phyloP scores from a whole-genome alignment of 2,113 vertebrate species.

The Shinisaurus crocodilurus region DNA sequence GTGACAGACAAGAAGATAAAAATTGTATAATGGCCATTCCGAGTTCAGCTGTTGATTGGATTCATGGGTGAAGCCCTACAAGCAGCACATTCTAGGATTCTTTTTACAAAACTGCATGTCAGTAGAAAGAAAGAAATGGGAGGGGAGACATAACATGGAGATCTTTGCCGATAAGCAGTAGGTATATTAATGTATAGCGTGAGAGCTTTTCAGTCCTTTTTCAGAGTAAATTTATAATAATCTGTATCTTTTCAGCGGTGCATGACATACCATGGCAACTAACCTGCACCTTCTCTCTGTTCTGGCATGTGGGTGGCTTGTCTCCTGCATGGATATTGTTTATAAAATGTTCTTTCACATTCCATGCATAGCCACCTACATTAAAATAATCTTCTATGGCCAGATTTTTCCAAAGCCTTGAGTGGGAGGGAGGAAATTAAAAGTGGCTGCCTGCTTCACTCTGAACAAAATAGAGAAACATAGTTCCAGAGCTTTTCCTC shows the following conservation, averaged over 20 bases:
- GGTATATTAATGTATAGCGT: conserved; percentile 35
- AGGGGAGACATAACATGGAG: neutral
- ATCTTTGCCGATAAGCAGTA: conserved; percentile 30
- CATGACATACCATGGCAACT: conserved; percentile 52
- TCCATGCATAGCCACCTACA: neutral
- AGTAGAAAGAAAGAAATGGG: conserved; percentile 21
- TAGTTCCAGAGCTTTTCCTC: neutral
- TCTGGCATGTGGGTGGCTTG: neutral
- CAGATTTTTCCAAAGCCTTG: neutral
- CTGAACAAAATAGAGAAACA: neutral
- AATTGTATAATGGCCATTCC: conserved; percentile 24
- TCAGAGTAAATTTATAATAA: conserved; percentile 44
- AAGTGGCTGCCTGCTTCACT: neutral
- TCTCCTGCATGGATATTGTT: conserved; percentile 24
- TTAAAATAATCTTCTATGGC: conserved; percentile 18
- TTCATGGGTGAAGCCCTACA: neutral
- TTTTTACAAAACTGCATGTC: conserved; percentile 31
- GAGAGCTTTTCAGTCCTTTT: conserved; percentile 29
- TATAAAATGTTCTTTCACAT: conserved; percentile 5
- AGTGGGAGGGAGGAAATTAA: conserved; percentile 16
- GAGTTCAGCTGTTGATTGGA: conserved; percentile 29
- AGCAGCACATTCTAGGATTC: conserved; percentile 6
- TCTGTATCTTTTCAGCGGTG: neutral
- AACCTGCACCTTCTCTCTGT: conserved; percentile 27
- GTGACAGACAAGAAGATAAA: conserved; percentile 33